Base-by-base conservation (phyloP, 2,888 invertebrate genomes). In the Idaea biselata region DNA sequence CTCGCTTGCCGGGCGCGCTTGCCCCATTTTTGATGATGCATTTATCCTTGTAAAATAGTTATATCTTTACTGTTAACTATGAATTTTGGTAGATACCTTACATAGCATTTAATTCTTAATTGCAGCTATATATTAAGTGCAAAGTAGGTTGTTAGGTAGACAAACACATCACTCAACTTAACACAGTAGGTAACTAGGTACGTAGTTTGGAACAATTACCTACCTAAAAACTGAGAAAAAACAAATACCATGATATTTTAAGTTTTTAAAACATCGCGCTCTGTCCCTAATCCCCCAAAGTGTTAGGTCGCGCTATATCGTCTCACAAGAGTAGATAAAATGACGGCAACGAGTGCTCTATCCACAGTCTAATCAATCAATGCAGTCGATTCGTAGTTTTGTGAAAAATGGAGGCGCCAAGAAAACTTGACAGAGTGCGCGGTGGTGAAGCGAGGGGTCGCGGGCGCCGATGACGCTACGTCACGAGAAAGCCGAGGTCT, bases 401-500 rank as follows among this genome's bases (percentile, higher is more conserved):
- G 78, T 81, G 84, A 82, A 86, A 86, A 88, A 81, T 78, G 70
- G 77, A 77, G 78, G 79, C 79, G 81, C 77, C 82, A 83, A 81
- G 85, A 86, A 88, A 87, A 87, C 81, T 83, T 70, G 70, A 70
- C 67, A 66, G 69, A 59, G 61, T 59, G 61, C 64, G 70, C 64
- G 73, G 63, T 69, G 68, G 61, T 64, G 63, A 68, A 66, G 76
- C 70, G 79, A 72, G 78, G 79, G 73, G 77, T 74, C 77, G 56
- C 56, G 73, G 65, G 77, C 72, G 78, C 78, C 80, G 80, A 79
- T 69, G 70, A 67, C 64, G 73, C 80, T 67, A 91, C 91, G 91
- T 91, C 91, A 91, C 82, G 73, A 78, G 82, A 85, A 86, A 86
- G 81, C 84, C 88, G 89, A 88, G 88, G 88, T 81, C 90, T 86